Conservation (phyloP, 2,888 invertebrate species). For the Nesidiocoris tenuis region DNA sequence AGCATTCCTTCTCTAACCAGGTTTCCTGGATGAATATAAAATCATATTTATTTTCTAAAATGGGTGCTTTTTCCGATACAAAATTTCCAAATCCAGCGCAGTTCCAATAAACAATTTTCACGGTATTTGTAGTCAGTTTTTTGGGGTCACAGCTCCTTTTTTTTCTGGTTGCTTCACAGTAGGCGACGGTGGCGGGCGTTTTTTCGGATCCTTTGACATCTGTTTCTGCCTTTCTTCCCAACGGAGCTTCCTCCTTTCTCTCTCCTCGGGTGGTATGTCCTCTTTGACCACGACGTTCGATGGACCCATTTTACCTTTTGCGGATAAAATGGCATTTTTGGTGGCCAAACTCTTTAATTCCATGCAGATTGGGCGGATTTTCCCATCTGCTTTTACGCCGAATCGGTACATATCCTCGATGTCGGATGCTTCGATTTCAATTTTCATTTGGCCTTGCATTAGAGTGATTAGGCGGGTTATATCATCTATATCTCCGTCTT, state of each 20-base stretch:
- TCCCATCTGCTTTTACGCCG: background rate
- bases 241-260: slow-evolving; percentile 4
- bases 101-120: background rate
- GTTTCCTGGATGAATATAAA: slow-evolving; percentile 20
- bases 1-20: background rate
- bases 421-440: background rate
- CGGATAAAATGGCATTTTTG: background rate
- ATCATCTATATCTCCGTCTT: background rate
- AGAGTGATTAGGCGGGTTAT: background rate
- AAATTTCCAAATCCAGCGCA: background rate
- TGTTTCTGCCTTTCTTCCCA: background rate
- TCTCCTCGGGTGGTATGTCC: slow-evolving; percentile 24
- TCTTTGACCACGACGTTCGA: slow-evolving; percentile 2
- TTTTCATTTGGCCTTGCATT: background rate
- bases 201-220: background rate
- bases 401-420: background rate
- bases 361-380: background rate
- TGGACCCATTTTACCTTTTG: background rate
- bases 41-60: background rate
- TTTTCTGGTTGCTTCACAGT: background rate
- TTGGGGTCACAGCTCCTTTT: background rate
- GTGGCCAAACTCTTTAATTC: background rate
- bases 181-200: slow-evolving; percentile 8
- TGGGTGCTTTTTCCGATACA: background rate
- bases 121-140: background rate